phyloP scores from a whole-genome alignment of 2,888 invertebrate species.

The Hesperia comma region DNA sequence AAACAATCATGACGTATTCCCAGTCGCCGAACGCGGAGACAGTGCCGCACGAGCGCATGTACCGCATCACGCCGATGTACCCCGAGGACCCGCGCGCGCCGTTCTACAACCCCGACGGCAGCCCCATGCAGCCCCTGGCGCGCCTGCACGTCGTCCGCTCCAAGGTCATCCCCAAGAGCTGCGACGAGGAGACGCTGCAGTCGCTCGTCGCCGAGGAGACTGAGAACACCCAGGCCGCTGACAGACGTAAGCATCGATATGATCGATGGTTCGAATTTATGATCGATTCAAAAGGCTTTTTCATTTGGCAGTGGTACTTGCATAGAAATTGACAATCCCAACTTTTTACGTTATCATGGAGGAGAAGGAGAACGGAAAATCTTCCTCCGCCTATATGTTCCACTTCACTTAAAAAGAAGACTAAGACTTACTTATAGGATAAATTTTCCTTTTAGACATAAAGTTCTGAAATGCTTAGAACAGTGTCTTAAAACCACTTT shows the following conservation, averaged over 20 bases:
- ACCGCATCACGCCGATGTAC: slow-evolving; percentile 93
- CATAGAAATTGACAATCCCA: background rate
- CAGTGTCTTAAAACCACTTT: too few relatives aligned
- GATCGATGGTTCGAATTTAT: too few relatives aligned
- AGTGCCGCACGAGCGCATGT: slow-evolving; percentile 92
- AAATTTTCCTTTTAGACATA: too few relatives aligned
- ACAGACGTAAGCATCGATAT: slow-evolving; percentile 82
- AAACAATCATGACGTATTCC: background rate
- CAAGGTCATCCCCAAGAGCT: slow-evolving; percentile 88
- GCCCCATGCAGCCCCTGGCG: slow-evolving; percentile 93
- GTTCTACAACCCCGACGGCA: slow-evolving; percentile 90
- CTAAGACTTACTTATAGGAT: too few relatives aligned
- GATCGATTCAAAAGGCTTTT: too few relatives aligned
- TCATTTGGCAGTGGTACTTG: too few relatives aligned
- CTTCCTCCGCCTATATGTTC: too few relatives aligned
- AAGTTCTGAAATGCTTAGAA: too few relatives aligned
- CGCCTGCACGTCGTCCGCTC: slow-evolving; percentile 89
- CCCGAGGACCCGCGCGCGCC: slow-evolving; percentile 96
- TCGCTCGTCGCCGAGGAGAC: slow-evolving; percentile 85
- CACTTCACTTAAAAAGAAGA: too few relatives aligned
- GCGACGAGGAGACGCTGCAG: slow-evolving; percentile 86
- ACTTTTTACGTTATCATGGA: too few relatives aligned
- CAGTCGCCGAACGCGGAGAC: slow-evolving; percentile 92
- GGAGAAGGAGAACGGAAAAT: too few relatives aligned
- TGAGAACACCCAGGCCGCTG: slow-evolving; percentile 87